Evolutionary conservation across 2,797 vertebrate genomes (phyloP).

Genomic region (Caiman crocodilus): DNA sequence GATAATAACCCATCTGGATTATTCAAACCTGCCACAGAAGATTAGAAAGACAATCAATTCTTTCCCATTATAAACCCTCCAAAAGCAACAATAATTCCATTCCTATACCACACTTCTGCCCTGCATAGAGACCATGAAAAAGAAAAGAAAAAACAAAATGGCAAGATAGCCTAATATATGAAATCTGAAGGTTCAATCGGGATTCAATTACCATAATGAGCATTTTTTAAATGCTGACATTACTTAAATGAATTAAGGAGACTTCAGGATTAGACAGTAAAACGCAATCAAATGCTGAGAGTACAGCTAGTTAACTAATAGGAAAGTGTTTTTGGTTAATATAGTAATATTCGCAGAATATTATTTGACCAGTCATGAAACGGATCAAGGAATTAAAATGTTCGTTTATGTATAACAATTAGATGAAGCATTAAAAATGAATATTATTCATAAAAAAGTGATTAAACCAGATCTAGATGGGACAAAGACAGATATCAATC

Average conservation of each 20-base stretch:
- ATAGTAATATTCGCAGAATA: background rate
- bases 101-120: too few relatives aligned
- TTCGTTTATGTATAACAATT: background rate
- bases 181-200: too few relatives aligned
- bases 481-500: background rate
- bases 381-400: background rate
- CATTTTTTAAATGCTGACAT: background rate
- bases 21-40: too few relatives aligned
- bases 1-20: too few relatives aligned
- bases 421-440: background rate
- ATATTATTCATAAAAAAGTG: background rate
- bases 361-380: background rate
- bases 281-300: background rate
- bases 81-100: too few relatives aligned
- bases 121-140: too few relatives aligned
- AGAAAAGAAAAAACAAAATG: too few relatives aligned
- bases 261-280: background rate
- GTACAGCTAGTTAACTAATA: background rate
- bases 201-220: too few relatives aligned
- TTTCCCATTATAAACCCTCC: too few relatives aligned
- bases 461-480: slow-evolving; percentile 1
- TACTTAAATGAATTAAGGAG: background rate
- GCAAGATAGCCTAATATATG: too few relatives aligned
- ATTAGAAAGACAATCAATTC: too few relatives aligned
- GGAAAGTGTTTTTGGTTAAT: background rate